Evolutionary conservation across 2,797 vertebrate species (phyloP).

Genomic region (Anguilla megastoma): DNA sequence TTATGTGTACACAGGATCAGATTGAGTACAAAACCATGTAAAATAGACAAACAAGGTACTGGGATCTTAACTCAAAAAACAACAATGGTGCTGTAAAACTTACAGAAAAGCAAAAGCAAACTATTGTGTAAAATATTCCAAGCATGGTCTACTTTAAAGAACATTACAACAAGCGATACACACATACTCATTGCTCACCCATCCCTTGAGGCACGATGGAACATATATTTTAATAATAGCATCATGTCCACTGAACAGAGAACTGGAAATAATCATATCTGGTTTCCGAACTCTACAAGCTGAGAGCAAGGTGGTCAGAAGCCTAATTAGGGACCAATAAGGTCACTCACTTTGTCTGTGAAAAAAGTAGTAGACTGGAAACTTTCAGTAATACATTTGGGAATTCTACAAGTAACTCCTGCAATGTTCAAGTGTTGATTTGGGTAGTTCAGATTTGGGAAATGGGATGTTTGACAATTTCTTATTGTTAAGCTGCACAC

Average conservation of each 20-base stretch:
- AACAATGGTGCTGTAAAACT: neutral
- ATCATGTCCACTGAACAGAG: neutral
- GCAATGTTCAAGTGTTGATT: neutral
- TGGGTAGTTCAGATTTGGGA: too few relatives aligned
- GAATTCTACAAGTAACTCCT: neutral
- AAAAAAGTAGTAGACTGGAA: neutral
- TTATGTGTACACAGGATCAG: neutral
- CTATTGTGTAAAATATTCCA: neutral
- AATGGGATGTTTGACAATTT: neutral
- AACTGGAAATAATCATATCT: neutral
- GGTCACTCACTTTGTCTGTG: neutral
- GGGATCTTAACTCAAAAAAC: neutral
- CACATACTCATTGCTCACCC: neutral
- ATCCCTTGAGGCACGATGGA: neutral
- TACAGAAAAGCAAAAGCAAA: neutral
- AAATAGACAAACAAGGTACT: neutral
- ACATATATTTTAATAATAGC: neutral
- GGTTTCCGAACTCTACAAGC: neutral
- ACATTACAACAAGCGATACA: neutral
- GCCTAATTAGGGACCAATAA: neutral
- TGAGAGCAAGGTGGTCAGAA: neutral
- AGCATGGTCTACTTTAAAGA: neutral
- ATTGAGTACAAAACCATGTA: neutral
- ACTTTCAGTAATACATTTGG: too few relatives aligned
- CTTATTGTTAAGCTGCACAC: neutral